Conservation (phyloP, 2,888 invertebrate genomes). For the Nemurella pictetii region DNA sequence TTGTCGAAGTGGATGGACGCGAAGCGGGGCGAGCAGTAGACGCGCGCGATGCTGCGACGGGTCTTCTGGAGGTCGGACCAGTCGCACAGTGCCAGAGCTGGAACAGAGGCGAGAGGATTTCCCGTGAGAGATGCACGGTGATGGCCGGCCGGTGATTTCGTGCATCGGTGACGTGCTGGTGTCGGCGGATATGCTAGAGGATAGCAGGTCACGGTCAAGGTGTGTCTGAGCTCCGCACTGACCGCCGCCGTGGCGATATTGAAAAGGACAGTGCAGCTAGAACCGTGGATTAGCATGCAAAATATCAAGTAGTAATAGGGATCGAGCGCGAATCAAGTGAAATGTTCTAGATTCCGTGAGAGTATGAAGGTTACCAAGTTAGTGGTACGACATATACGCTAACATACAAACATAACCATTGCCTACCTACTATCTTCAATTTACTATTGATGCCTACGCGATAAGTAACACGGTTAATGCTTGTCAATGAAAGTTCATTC, state of each 20-base stretch:
- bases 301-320: not conserved
- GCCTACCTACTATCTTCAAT: constrained; percentile 17
- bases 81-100: constrained; percentile 85
- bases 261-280: not conserved
- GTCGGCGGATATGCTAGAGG: too few species aligned
- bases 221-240: not conserved
- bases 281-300: not conserved
- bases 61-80: constrained; percentile 83
- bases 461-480: constrained; percentile 14
- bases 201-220: not conserved
- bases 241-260: not conserved
- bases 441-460: not conserved
- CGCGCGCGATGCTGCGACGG: constrained; percentile 74
- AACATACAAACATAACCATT: not conserved
- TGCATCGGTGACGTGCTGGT: too few species aligned
- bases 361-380: constrained; percentile 14
- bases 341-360: not conserved
- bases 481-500: constrained; percentile 23
- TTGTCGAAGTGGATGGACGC: constrained; percentile 71
- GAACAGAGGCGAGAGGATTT: constrained; percentile 51
- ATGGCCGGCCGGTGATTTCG: too few species aligned
- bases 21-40: constrained; percentile 78
- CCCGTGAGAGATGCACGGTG: too few species aligned
- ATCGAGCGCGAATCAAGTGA: not conserved
- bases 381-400: constrained; percentile 21